These are phyloP conservation scores for Oceanodroma leucorhoa DNA, from an alignment of 2,797 vertebrate species.

Conservation along the genomic window DNA sequence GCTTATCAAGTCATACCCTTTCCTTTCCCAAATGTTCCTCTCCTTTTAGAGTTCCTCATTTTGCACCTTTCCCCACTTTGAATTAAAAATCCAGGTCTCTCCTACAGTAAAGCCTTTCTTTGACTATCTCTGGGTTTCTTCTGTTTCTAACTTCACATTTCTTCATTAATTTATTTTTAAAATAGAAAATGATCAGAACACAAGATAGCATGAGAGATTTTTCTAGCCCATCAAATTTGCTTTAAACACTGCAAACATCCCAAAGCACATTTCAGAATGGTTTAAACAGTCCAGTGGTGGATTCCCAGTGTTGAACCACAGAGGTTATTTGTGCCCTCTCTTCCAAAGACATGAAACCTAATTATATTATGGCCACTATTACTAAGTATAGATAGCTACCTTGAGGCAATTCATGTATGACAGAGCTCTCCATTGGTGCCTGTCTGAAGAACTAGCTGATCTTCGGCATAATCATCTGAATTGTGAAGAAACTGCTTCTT, in stretches of 20 bases:
- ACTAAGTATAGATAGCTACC: background rate
- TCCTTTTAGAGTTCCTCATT: background rate
- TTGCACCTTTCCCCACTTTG: background rate
- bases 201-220: background rate
- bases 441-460: background rate
- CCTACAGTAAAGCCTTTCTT: background rate
- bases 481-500: background rate
- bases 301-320: background rate
- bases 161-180: background rate
- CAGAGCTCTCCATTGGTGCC: background rate
- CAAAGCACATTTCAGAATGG: background rate
- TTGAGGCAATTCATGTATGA: background rate
- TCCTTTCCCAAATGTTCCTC: background rate
- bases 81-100: background rate
- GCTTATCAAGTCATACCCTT: background rate
- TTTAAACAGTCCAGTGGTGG: background rate
- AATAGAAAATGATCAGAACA: background rate
- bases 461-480: background rate
- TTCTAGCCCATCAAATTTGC: background rate
- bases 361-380: background rate
- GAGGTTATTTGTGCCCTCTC: background rate
- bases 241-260: background rate
- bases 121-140: background rate
- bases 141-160: background rate
- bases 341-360: background rate